These are phyloP conservation scores for Riptortus pedestris DNA, from an alignment of 1,140 invertebrate species.

Conservation along the genomic window DNA sequence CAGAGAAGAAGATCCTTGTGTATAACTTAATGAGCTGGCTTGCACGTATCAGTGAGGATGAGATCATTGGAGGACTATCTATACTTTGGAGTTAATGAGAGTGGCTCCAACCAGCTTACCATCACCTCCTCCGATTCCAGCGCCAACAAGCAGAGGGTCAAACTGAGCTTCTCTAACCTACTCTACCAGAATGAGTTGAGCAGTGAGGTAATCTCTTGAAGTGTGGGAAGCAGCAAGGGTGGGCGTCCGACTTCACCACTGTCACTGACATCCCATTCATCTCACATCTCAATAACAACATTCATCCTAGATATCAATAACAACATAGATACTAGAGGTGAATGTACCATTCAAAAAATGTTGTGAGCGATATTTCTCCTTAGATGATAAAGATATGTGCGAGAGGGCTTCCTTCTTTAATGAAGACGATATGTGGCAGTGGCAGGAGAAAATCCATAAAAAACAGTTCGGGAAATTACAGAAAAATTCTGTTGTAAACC, in stretches of 20 bases:
- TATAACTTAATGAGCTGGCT: slow-evolving; percentile 57
- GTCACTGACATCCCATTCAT: slow-evolving; percentile 11
- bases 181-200: slow-evolving; percentile 3
- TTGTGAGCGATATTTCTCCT: no score
- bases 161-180: slow-evolving; percentile 1
- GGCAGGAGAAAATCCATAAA: no score
- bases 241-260: neutral
- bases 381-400: no score
- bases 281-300: slow-evolving; percentile 9
- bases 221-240: slow-evolving; percentile 6
- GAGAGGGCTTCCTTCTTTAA: no score
- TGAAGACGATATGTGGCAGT: no score
- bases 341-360: no score
- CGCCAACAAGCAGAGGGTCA: neutral
- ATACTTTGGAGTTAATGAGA: neutral
- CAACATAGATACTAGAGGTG: no score
- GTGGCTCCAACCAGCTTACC: neutral
- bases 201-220: neutral
- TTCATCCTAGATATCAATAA: slow-evolving; percentile 12
- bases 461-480: no score
- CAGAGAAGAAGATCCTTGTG: slow-evolving; percentile 76
- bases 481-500: no score
- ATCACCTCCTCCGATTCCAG: slow-evolving; percentile 9
- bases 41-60: slow-evolving; percentile 3
- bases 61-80: slow-evolving; percentile 12